These are phyloP conservation scores for Paraescarpia echinospica DNA, from an alignment of 1,140 invertebrate genomes.

Conservation along the genomic window DNA sequence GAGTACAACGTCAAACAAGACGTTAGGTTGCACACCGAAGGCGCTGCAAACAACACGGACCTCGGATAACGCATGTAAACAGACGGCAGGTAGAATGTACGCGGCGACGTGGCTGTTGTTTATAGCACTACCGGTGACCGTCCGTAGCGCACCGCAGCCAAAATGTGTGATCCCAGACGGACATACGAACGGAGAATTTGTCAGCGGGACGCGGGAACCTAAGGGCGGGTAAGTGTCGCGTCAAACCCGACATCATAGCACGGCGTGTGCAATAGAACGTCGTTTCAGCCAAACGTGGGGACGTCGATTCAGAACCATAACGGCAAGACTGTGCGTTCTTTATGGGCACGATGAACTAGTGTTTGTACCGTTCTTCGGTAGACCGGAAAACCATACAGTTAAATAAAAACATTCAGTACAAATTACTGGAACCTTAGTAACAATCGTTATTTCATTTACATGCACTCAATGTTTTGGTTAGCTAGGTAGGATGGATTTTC, in stretches of 20 bases:
- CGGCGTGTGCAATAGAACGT: background rate
- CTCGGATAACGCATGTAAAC: background rate
- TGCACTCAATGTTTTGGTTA: too few relatives aligned
- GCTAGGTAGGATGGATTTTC: too few relatives aligned
- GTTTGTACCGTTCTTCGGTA: background rate
- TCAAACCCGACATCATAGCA: background rate
- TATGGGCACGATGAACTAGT: background rate
- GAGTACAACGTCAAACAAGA: background rate
- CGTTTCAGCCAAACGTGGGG: background rate
- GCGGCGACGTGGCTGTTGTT: background rate
- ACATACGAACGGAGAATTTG: background rate
- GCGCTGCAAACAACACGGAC: background rate
- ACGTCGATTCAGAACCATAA: background rate
- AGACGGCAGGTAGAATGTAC: background rate
- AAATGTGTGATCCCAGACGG: background rate
- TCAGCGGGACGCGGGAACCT: background rate
- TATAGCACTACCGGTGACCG: background rate
- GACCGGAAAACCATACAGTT: too few relatives aligned
- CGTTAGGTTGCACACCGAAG: background rate
- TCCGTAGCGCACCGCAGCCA: background rate
- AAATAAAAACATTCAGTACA: too few relatives aligned
- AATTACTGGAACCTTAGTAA: too few relatives aligned
- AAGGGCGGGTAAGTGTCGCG: background rate
- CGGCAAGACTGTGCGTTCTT: background rate
- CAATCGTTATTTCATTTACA: too few relatives aligned